Percentiles rank a stretch among this genome's conserved stretches.
Evolutionary conservation across 1,140 invertebrate genomes (phyloP).

Genomic region (Meloidogyne chitwoodi): DNA sequence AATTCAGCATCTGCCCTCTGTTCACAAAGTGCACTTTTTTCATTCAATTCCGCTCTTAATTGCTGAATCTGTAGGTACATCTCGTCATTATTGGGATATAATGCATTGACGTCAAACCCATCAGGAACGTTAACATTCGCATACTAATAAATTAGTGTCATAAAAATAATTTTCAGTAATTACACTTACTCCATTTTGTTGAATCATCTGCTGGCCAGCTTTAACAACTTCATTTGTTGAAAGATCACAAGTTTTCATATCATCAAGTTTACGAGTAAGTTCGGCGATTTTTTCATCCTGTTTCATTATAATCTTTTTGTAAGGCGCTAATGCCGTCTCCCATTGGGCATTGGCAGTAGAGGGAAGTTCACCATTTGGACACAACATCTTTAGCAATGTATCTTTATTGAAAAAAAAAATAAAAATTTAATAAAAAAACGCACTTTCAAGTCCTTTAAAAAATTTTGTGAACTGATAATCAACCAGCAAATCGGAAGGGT

Average conservation of each 20-base stretch:
- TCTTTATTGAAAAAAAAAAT: slow-evolving; percentile 18
- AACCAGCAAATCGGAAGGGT: slow-evolving; percentile 75
- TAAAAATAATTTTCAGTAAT: background rate
- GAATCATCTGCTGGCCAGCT: slow-evolving; percentile 17
- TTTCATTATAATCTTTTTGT: slow-evolving; percentile 82
- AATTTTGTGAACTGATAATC: slow-evolving; percentile 79
- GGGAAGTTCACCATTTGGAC: slow-evolving; percentile 33
- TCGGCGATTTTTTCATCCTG: slow-evolving; percentile 74
- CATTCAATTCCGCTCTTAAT: slow-evolving; percentile 20
- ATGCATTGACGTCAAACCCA: background rate
- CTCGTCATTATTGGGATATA: background rate
- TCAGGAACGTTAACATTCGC: background rate
- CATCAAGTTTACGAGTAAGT: slow-evolving; percentile 70
- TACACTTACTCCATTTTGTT: slow-evolving; percentile 4
- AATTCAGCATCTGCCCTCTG: slow-evolving; percentile 26
- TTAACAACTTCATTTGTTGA: slow-evolving; percentile 62
- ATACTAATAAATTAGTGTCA: background rate
- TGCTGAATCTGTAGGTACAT: background rate
- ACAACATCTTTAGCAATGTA: slow-evolving; percentile 49
- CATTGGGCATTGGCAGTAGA: slow-evolving; percentile 43
- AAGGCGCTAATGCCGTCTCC: slow-evolving; percentile 65
- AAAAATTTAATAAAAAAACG: background rate
- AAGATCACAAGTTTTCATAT: slow-evolving; percentile 69
- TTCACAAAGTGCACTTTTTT: slow-evolving; percentile 12
- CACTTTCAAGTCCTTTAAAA: slow-evolving; percentile 63